Conservation (phyloP, 2,113 vertebrate genomes). For the Oryctolagus cuniculus region DNA sequence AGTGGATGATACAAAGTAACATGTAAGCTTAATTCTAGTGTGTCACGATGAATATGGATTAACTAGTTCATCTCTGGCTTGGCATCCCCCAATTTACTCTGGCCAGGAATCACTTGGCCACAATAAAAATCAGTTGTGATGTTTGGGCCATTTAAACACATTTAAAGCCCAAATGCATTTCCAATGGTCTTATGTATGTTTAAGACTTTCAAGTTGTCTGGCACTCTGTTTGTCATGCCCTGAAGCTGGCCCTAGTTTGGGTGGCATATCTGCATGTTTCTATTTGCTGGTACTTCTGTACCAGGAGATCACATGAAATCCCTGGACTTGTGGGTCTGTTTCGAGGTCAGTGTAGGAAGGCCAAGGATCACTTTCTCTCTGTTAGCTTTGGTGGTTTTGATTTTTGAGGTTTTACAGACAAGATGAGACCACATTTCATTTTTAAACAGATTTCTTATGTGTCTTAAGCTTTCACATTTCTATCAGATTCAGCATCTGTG, state of each 20-base stretch:
- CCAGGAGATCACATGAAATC: not conserved
- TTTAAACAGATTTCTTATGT: slow-evolving; percentile 26
- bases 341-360: not conserved
- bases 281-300: not conserved
- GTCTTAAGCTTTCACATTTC: not conserved
- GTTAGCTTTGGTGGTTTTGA: not conserved
- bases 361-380: not conserved
- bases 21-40: not conserved
- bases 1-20: not conserved
- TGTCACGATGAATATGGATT: not conserved
- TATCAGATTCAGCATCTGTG: not conserved
- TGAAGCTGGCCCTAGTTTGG: not conserved
- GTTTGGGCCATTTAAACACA: not conserved
- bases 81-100: slow-evolving; percentile 22
- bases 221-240: not conserved
- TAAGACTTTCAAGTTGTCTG: not conserved
- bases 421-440: not conserved
- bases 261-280: not conserved
- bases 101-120: not conserved
- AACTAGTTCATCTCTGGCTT: slow-evolving; percentile 37
- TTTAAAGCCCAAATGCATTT: not conserved
- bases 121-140: not conserved
- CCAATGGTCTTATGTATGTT: not conserved
- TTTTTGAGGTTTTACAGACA: not conserved
- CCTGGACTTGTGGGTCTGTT: not conserved